Conservation (phyloP, 2,113 vertebrate species). For the Tonatia bakeri region DNA sequence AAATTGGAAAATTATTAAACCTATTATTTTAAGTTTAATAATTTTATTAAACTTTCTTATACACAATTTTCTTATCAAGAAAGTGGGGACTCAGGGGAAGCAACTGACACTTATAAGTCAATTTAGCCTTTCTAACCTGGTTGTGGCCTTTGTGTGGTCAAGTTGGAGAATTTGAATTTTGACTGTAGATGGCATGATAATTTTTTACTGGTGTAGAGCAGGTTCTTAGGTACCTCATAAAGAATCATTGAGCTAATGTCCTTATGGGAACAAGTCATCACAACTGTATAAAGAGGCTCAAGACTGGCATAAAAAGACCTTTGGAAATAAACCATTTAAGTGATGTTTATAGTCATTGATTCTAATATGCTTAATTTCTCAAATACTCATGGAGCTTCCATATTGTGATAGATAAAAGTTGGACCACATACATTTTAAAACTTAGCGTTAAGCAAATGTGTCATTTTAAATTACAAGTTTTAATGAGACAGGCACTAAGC, state of each 20-base stretch:
- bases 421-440: background rate
- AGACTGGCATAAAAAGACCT: conserved; percentile 65
- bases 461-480: background rate
- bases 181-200: conserved; percentile 24
- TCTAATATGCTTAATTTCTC: background rate
- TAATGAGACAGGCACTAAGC: background rate
- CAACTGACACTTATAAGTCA: background rate
- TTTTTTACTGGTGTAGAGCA: background rate
- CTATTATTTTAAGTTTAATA: background rate
- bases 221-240: background rate
- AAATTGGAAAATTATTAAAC: background rate
- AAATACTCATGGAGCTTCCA: background rate
- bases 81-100: rapidly evolving
- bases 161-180: conserved; percentile 37
- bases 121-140: background rate
- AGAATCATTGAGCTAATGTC: conserved; percentile 48
- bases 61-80: background rate
- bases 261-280: conserved; percentile 71
- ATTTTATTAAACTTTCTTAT: background rate
- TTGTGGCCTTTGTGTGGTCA: background rate
- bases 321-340: conserved; percentile 50
- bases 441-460: background rate
- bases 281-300: conserved; percentile 55
- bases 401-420: conserved; percentile 42
- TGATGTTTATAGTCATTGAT: background rate